These are phyloP conservation scores for Lasioglossum morio DNA, from an alignment of 2,888 invertebrate species.

Conservation along the genomic window DNA sequence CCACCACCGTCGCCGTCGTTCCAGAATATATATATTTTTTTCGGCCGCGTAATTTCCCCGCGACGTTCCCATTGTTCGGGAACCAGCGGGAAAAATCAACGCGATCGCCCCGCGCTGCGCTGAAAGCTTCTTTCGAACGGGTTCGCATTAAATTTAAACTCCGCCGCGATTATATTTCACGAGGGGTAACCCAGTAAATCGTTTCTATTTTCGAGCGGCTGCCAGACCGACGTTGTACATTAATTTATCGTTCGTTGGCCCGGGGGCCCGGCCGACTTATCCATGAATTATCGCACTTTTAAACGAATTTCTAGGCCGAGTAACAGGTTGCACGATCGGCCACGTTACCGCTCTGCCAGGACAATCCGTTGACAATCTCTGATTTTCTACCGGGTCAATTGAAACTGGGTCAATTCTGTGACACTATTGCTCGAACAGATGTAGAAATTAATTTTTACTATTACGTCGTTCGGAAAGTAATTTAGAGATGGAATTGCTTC, in stretches of 20 bases:
- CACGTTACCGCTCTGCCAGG: background rate
- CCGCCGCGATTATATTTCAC: constrained; percentile 46
- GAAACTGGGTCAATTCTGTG: background rate
- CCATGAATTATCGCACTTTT: constrained; percentile 51
- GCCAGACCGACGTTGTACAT: constrained; percentile 30
- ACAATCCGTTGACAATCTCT: background rate
- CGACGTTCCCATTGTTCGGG: background rate
- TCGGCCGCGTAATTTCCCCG: background rate
- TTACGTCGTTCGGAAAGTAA: too few species aligned
- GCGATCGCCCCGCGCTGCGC: constrained; percentile 11
- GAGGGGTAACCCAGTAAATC: constrained; percentile 44
- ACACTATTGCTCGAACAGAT: background rate
- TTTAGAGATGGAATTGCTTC: too few species aligned
- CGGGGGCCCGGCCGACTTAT: constrained; percentile 40
- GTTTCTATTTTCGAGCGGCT: constrained; percentile 49
- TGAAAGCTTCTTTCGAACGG: constrained; percentile 9
- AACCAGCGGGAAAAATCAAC: background rate
- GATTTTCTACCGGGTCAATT: background rate
- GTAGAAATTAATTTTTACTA: background rate
- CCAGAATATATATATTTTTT: constrained; percentile 14
- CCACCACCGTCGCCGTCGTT: background rate
- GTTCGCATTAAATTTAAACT: constrained; percentile 34
- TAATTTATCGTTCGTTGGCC: constrained; percentile 43
- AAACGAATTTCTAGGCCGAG: constrained; percentile 42
- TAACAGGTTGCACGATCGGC: constrained; percentile 50